Evolutionary conservation across 2,113 vertebrate genomes (phyloP).

Genomic region (Hippocampus mohnikei): DNA sequence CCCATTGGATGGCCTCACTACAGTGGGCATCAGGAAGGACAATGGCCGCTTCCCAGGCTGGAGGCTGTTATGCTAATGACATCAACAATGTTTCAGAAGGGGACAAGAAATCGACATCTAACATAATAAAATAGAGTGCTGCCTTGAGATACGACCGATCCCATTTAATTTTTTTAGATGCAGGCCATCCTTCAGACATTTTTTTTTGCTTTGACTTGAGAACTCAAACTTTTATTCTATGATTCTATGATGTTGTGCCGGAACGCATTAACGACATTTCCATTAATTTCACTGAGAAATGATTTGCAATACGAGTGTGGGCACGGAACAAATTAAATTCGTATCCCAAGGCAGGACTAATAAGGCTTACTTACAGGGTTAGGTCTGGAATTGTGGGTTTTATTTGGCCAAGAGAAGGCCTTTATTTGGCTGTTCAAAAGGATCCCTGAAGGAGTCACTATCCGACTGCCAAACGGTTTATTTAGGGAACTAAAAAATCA

Average conservation of each 20-base stretch:
- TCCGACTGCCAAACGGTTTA: slow-evolving; percentile 90
- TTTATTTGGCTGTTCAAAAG: slow-evolving; percentile 96
- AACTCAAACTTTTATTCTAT: no score
- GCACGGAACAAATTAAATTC: no score
- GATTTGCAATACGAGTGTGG: no score
- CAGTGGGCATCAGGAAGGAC: slow-evolving; percentile 90
- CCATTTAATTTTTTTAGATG: no score
- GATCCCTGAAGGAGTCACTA: slow-evolving; percentile 88
- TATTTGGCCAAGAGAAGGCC: slow-evolving; percentile 93
- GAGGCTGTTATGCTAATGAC: slow-evolving; percentile 78
- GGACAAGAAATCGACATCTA: not conserved
- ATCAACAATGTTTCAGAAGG: slow-evolving; percentile 10
- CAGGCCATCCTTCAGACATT: no score
- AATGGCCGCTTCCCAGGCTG: slow-evolving; percentile 84
- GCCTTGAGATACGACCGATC: no score
- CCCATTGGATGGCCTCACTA: slow-evolving; percentile 83
- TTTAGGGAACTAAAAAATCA: slow-evolving; percentile 84
- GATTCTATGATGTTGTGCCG: no score
- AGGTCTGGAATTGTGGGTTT: slow-evolving; percentile 70
- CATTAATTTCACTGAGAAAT: no score
- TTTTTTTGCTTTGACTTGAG: no score
- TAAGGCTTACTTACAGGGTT: slow-evolving; percentile 71
- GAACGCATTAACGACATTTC: no score
- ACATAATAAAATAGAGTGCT: not conserved
- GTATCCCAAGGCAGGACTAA: no score